phyloP scores from a whole-genome alignment of 2,888 invertebrate genomes.

The Bedellia somnulentella region DNA sequence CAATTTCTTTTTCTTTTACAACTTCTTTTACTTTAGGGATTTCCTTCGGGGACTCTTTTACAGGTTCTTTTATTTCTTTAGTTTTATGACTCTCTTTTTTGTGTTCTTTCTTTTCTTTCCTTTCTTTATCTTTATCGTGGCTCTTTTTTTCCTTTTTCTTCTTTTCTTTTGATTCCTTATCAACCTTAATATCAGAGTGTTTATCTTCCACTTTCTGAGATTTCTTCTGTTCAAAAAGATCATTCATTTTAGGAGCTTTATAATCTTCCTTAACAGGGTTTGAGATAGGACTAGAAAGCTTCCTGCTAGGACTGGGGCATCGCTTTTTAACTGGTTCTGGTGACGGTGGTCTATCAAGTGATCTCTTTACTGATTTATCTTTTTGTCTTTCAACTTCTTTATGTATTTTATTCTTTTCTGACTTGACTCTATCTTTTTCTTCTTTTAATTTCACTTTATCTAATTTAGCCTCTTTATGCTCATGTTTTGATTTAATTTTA shows the following conservation, averaged over 20 bases:
- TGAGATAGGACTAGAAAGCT: constrained; percentile 16
- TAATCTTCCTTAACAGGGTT: constrained; percentile 49
- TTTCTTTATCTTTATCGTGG: constrained; percentile 66
- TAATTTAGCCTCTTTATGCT: constrained; percentile 41
- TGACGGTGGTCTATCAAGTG: constrained; percentile 37
- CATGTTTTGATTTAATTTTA: constrained; percentile 46
- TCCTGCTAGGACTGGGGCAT: constrained; percentile 19
- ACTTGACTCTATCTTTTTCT: constrained; percentile 50
- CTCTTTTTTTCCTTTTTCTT: constrained; percentile 67
- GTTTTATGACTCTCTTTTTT: constrained; percentile 58
- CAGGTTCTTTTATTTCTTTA: constrained; percentile 34
- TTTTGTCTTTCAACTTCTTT: constrained; percentile 61
- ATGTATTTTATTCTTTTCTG: constrained; percentile 50
- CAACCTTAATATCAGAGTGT: constrained; percentile 51
- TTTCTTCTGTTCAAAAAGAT: constrained; percentile 31
- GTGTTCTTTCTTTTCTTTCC: constrained; percentile 58
- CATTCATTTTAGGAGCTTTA: constrained; percentile 31
- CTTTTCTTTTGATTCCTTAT: constrained; percentile 55
- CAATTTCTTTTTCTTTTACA: constrained; percentile 25
- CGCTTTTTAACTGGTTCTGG: constrained; percentile 37
- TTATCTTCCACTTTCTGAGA: constrained; percentile 44
- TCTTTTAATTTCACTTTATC: constrained; percentile 49
- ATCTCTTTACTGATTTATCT: constrained; percentile 55
- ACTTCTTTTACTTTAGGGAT: constrained; percentile 31
- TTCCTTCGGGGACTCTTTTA: constrained; percentile 23